Base-by-base conservation (phyloP, 2,113 vertebrate genomes). In the Thalassoma bifasciatum region DNA sequence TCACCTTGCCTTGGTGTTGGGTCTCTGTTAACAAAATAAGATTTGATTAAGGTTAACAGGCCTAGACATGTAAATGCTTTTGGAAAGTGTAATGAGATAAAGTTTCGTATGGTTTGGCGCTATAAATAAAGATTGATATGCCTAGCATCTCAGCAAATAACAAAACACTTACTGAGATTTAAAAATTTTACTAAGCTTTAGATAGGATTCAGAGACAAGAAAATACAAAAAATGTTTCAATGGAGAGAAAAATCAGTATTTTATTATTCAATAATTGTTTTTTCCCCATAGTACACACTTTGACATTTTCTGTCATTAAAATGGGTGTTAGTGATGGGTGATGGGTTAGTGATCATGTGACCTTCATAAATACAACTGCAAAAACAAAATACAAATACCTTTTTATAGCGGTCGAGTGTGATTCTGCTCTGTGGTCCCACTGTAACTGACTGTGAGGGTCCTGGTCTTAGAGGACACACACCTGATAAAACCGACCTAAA, bases 401-500 rank as follows among this genome's bases (percentile, higher is more conserved):
- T 86, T 51, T 61, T 59, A 53, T 58, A 72, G 57, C 71, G 80
- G 60, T 75, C 67, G 0, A 80, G 17, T 40, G 86, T 84, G 68
- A 80, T 19, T 65, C 76, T 83, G 16, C 66, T 85, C 24, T 79
- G 75, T 54, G 81, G 67, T 62, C 42, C 68, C 38, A 68, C 44
- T 50, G 76, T 49, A 16, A 67, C 38, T 17, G 40, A 14, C 16
- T 40, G 17, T 22, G 82, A 78, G 9, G 50, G 22, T 47, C 30
- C 50, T 19, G 5, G 14, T 24, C 62, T 56, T 52, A 54, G 71
- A 79, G 72, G 38, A 53, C 10, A 82, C 26, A 56, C 16, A 65
- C 24, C 30, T 42, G 69, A 24, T 34, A 64, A 80, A 81, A 65
- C 70, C 0, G 8, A 54, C 58, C 89, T 93, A 59, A 71, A 83